Evolutionary conservation across 1,140 invertebrate species (phyloP).

Genomic region (Littorina saxatilis): DNA sequence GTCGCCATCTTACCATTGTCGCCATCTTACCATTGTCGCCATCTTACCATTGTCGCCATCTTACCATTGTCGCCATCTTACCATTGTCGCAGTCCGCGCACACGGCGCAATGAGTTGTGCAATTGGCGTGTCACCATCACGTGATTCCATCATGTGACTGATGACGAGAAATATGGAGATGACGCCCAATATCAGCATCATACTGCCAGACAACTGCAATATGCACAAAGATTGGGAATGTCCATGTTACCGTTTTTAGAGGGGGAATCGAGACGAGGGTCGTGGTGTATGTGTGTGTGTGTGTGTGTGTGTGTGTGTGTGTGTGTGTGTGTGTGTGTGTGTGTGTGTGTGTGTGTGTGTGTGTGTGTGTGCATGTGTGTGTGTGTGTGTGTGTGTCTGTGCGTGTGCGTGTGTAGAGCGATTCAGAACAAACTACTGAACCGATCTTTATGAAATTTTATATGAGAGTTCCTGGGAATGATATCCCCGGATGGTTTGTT

Average conservation of each 20-base stretch:
- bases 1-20: neutral
- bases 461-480: too few relatives aligned
- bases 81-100: neutral
- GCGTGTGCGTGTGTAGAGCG: too few relatives aligned
- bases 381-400: too few relatives aligned
- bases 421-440: too few relatives aligned
- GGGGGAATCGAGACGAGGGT: too few relatives aligned
- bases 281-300: too few relatives aligned
- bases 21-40: neutral
- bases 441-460: too few relatives aligned
- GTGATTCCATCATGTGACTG: neutral
- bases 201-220: neutral
- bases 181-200: neutral
- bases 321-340: too few relatives aligned
- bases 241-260: neutral
- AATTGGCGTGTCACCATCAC: neutral
- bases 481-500: too few relatives aligned
- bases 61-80: neutral
- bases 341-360: too few relatives aligned
- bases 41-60: neutral
- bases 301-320: too few relatives aligned
- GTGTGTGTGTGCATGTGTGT: too few relatives aligned
- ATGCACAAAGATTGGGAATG: neutral
- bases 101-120: neutral
- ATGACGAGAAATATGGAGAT: neutral